Evolutionary conservation across 2,113 vertebrate genomes (phyloP).

Genomic region (Percina caprodes): DNA sequence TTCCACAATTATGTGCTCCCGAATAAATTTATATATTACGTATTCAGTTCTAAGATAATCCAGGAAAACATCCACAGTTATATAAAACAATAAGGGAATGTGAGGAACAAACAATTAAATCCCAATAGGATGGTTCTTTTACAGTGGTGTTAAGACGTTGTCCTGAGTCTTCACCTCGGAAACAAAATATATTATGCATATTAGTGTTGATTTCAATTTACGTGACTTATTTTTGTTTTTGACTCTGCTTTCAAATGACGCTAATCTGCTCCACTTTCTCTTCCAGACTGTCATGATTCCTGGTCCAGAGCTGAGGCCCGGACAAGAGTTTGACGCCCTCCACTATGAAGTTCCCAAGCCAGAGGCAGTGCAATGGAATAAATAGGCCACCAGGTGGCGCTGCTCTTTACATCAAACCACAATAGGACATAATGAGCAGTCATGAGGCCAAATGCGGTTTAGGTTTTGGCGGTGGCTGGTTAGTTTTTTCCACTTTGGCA

Average conservation of each 20-base stretch:
- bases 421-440: neutral
- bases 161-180: neutral
- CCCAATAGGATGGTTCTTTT: too few relatives aligned
- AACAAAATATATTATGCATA: neutral
- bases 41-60: neutral
- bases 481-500: conserved; percentile 27
- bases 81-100: neutral
- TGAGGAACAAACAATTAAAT: neutral
- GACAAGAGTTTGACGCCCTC: conserved; percentile 81
- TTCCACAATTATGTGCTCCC: neutral
- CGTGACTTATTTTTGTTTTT: neutral
- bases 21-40: too few relatives aligned
- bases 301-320: conserved; percentile 84
- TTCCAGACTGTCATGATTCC: conserved; percentile 93
- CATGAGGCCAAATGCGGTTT: neutral
- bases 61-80: neutral
- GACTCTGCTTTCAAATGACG: neutral
- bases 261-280: neutral
- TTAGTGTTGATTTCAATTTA: neutral
- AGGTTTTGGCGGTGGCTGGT: conserved; percentile 15
- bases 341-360: conserved; percentile 75
- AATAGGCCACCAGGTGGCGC: conserved; percentile 63
- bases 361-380: conserved; percentile 74
- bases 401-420: neutral
- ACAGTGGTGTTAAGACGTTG: neutral